Conservation (phyloP, 1,140 invertebrate genomes). For the Tetramorium alpestre region DNA sequence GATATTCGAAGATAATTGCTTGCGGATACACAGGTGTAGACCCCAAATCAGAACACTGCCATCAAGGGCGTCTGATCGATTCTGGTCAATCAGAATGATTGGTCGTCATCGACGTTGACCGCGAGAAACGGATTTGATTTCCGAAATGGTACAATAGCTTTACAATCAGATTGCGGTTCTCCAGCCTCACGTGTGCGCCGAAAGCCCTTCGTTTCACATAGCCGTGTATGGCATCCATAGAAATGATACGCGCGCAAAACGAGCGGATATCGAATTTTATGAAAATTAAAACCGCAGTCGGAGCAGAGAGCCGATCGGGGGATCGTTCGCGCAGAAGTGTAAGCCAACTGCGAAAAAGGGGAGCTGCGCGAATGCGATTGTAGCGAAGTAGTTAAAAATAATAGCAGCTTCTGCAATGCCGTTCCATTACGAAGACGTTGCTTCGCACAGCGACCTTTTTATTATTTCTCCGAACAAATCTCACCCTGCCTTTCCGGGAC, state of each 20-base stretch:
- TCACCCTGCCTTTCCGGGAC: background rate
- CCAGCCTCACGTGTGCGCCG: conserved; percentile 68
- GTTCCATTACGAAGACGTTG: conserved; percentile 57
- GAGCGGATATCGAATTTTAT: conserved; percentile 69
- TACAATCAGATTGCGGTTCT: conserved; percentile 72
- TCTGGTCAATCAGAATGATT: conserved; percentile 60
- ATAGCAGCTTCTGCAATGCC: conserved; percentile 52
- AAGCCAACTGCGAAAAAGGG: conserved; percentile 34
- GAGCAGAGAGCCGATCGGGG: conserved; percentile 19
- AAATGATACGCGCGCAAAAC: conserved; percentile 62
- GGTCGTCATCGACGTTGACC: conserved; percentile 58
- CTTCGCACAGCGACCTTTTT: conserved; percentile 7
- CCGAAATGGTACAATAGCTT: conserved; percentile 67
- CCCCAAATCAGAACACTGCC: conserved; percentile 17
- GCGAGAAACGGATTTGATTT: conserved; percentile 78
- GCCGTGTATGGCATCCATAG: conserved; percentile 49
- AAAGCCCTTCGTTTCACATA: conserved; percentile 42
- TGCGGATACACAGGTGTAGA: conserved; percentile 46
- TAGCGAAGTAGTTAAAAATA: conserved; percentile 71
- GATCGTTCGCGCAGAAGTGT: conserved; percentile 60
- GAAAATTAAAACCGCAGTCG: conserved; percentile 74
- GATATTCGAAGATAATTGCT: conserved; percentile 35
- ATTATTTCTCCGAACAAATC: conserved; percentile 20
- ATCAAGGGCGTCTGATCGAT: conserved; percentile 41
- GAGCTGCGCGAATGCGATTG: conserved; percentile 53